Percentiles rank a stretch among this genome's conserved stretches.
Conservation (phyloP, 2,797 vertebrate genomes). For the Moxostoma hubbsi region DNA sequence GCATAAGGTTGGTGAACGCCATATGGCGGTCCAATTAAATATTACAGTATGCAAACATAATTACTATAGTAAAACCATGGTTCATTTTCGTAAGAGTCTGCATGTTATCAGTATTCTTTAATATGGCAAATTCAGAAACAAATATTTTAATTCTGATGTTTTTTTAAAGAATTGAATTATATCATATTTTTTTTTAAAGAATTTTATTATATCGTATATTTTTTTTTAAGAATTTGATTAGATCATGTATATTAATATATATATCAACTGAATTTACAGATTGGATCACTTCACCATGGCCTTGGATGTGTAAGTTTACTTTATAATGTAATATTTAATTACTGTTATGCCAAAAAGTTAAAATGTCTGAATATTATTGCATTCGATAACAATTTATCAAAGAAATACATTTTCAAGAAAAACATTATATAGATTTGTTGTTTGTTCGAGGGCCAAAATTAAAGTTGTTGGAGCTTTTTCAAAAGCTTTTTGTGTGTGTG, state of each 20-base stretch:
- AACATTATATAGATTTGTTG: no score
- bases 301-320: slow-evolving; percentile 94
- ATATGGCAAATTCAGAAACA: background rate
- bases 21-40: no score
- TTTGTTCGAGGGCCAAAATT: no score
- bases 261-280: slow-evolving; percentile 75
- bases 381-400: no score
- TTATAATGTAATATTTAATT: background rate
- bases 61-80: no score
- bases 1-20: no score
- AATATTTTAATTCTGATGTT: background rate
- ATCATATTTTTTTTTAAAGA: background rate
- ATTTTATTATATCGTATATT: background rate
- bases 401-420: no score
- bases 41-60: no score
- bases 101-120: background rate
- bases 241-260: background rate
- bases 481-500: background rate
- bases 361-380: no score
- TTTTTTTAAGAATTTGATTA: background rate
- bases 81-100: background rate
- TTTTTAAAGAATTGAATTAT: no score
- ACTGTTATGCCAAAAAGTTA: no score
- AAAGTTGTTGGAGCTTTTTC: no score
- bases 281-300: slow-evolving; percentile 95